phyloP scores from a whole-genome alignment of 2,888 invertebrate species.

The Phlogophora meticulosa region DNA sequence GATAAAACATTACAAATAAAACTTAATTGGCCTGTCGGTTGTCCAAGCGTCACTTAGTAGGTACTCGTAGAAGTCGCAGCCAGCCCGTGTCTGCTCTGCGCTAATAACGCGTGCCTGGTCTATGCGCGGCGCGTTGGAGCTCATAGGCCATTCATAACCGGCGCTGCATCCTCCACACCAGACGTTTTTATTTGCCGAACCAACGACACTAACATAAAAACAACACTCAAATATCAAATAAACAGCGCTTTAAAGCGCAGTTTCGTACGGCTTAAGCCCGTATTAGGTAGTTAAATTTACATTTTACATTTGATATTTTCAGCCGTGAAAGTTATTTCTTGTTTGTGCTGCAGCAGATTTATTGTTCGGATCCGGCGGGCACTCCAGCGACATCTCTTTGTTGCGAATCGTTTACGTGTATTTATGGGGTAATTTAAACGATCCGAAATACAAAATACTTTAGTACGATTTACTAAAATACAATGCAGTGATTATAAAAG shows the following conservation, averaged over 20 bases:
- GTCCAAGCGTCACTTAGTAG: background rate
- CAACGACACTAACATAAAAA: slow-evolving; percentile 87
- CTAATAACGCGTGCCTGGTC: slow-evolving; percentile 64
- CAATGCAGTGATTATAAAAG: slow-evolving; percentile 76
- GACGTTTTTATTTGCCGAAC: slow-evolving; percentile 88
- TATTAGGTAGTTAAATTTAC: slow-evolving; percentile 90
- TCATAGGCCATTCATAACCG: slow-evolving; percentile 88
- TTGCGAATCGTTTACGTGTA: slow-evolving; percentile 84
- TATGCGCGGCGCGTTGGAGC: slow-evolving; percentile 74
- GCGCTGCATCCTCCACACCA: slow-evolving; percentile 76
- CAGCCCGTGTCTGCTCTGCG: slow-evolving; percentile 66
- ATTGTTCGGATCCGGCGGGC: slow-evolving; percentile 77
- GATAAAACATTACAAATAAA: background rate
- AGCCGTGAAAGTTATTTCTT: slow-evolving; percentile 88
- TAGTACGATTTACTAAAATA: slow-evolving; percentile 78
- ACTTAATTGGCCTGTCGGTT: background rate
- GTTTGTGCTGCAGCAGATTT: slow-evolving; percentile 82
- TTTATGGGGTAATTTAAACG: slow-evolving; percentile 87
- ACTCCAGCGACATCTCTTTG: slow-evolving; percentile 81
- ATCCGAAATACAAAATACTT: slow-evolving; percentile 82
- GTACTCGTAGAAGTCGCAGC: background rate
- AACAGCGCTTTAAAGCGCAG: slow-evolving; percentile 86
- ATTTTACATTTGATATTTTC: slow-evolving; percentile 90
- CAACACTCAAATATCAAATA: slow-evolving; percentile 88
- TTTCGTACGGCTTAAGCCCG: slow-evolving; percentile 83